Conservation (phyloP, 2,113 vertebrate genomes). For the Phaethornis superciliosus region DNA sequence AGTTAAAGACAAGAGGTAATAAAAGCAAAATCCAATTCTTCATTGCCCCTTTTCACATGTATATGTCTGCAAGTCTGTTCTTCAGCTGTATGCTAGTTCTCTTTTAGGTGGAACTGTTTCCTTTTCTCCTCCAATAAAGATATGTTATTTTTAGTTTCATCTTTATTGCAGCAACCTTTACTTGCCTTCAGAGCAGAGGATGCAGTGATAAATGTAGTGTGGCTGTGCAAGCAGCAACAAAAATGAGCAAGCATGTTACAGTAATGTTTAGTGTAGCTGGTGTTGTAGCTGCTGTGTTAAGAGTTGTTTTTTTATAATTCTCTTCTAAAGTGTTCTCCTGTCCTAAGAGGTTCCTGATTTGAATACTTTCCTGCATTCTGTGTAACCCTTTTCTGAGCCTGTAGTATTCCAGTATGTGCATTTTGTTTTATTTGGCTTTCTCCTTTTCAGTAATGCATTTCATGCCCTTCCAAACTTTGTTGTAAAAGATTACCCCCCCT, state of each 20-base stretch:
- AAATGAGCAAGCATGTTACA: not conserved
- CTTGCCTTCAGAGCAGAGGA: not conserved
- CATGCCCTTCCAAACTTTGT: not conserved
- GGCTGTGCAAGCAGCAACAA: not conserved
- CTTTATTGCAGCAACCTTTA: not conserved
- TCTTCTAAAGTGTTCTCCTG: not conserved
- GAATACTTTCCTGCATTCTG: not conserved
- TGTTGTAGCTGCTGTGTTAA: not conserved
- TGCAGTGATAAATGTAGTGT: not conserved
- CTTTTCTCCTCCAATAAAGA: not conserved
- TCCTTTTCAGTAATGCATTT: not conserved
- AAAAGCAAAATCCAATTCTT: not conserved
- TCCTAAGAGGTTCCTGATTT: not conserved
- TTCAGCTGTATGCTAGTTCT: not conserved
- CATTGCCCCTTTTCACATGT: not conserved
- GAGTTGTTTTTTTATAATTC: not conserved
- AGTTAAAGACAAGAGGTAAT: constrained; percentile 89
- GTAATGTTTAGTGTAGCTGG: not conserved
- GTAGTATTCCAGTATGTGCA: not conserved
- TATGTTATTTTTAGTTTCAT: not conserved
- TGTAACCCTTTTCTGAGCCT: not conserved
- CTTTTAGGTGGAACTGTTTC: not conserved
- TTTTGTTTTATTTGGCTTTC: not conserved
- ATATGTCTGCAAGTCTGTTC: not conserved
- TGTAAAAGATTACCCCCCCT: not conserved